Conservation (phyloP, 2,888 invertebrate genomes). For the Drosophila emarginata region DNA sequence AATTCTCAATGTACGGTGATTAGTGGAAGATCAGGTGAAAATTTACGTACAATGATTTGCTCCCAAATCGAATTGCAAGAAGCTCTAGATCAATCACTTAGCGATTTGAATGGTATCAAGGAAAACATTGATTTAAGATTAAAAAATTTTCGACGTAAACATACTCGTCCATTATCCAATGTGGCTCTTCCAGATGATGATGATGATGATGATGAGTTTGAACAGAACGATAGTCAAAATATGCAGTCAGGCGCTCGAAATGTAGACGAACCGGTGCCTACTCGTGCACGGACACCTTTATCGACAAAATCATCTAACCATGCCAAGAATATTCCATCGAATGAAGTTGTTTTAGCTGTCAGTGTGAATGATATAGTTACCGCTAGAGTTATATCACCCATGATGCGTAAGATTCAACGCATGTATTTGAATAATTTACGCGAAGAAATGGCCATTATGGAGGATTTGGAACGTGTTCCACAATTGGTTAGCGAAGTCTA, state of each 20-base stretch:
- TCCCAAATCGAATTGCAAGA: slow-evolving; percentile 65
- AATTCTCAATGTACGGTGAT: slow-evolving; percentile 51
- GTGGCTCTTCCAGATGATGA: not conserved
- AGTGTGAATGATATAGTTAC: slow-evolving; percentile 65
- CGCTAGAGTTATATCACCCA: slow-evolving; percentile 73
- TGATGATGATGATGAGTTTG: no score
- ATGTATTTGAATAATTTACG: slow-evolving; percentile 72
- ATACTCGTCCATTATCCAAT: not conserved
- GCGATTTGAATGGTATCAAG: not conserved
- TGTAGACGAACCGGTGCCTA: no score
- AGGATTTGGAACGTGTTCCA: slow-evolving; percentile 74
- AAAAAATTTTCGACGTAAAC: not conserved
- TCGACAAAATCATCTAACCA: no score
- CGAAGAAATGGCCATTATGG: slow-evolving; percentile 72
- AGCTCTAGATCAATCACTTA: slow-evolving; percentile 43
- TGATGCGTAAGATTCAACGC: slow-evolving; percentile 71
- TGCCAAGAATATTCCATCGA: not conserved
- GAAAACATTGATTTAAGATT: not conserved
- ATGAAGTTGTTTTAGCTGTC: slow-evolving; percentile 20
- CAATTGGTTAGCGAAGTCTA: slow-evolving; percentile 65
- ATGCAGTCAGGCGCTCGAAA: no score
- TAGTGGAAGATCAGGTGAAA: slow-evolving; percentile 56
- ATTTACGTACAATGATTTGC: slow-evolving; percentile 55
- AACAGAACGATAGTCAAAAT: not conserved
- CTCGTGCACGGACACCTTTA: no score